Conservation (phyloP, 1,140 invertebrate genomes). For the Drosophila albomicans region DNA sequence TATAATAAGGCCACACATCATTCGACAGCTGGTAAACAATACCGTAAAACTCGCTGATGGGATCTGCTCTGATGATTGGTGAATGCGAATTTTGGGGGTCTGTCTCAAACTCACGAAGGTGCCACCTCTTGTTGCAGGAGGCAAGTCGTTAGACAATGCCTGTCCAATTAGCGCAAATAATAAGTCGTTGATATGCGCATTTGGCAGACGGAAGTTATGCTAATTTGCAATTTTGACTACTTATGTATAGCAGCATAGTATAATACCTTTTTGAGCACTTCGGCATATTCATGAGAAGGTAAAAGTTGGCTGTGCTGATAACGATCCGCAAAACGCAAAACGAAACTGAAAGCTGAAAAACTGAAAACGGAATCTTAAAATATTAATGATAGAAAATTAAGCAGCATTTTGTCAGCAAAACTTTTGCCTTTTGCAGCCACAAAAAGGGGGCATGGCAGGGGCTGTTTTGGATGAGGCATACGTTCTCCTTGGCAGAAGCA, state of each 20-base stretch:
- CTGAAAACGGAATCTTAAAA: slow-evolving; percentile 54
- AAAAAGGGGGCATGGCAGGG: not conserved
- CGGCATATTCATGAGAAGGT: slow-evolving; percentile 20
- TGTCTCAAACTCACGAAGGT: slow-evolving; percentile 8
- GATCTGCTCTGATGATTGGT: slow-evolving; percentile 2
- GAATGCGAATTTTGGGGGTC: not conserved
- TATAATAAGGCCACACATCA: slow-evolving; percentile 41
- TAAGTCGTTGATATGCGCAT: slow-evolving; percentile 49
- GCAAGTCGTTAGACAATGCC: slow-evolving; percentile 12
- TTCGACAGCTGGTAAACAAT: slow-evolving; percentile 50
- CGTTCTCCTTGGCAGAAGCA: slow-evolving; percentile 19
- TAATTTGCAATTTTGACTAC: slow-evolving; percentile 64
- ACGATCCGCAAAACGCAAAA: slow-evolving; percentile 48
- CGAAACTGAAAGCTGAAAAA: slow-evolving; percentile 40
- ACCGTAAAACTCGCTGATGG: slow-evolving; percentile 49
- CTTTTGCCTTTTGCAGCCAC: slow-evolving; percentile 13
- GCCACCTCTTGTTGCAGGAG: slow-evolving; percentile 17
- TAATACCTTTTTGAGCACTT: slow-evolving; percentile 11
- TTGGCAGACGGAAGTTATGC: slow-evolving; percentile 72
- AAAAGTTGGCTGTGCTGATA: slow-evolving; percentile 56
- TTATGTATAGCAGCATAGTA: not conserved
- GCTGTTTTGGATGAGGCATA: not conserved
- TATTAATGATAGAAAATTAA: slow-evolving; percentile 79
- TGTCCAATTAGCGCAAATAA: slow-evolving; percentile 66
- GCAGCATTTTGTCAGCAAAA: slow-evolving; percentile 58